A percentile compares a stretch with the other conserved stretches of the same genome.
These are phyloP conservation scores for Micrasema longulum DNA, from an alignment of 1,140 invertebrate species.

Conservation along the genomic window DNA sequence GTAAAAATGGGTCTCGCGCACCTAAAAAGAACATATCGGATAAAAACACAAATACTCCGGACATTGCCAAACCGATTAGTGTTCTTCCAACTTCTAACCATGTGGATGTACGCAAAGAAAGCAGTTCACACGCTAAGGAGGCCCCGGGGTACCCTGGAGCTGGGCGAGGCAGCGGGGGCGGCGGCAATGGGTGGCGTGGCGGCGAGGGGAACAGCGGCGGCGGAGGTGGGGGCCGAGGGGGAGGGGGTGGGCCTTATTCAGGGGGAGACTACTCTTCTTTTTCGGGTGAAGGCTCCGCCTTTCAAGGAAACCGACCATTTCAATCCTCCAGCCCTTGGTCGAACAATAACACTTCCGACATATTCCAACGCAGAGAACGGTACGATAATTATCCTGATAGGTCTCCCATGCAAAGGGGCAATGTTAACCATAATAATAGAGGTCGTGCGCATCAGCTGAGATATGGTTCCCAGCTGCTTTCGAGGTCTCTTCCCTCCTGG, in stretches of 20 bases:
- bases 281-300: conserved; percentile 50
- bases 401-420: conserved; percentile 30
- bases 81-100: conserved; percentile 17
- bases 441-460: conserved; percentile 40
- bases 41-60: not conserved
- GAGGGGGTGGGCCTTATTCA: conserved; percentile 51
- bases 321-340: conserved; percentile 61
- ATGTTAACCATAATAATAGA: conserved; percentile 17
- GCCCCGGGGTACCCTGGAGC: conserved; percentile 73
- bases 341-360: conserved; percentile 34
- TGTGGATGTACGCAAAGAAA: conserved; percentile 59
- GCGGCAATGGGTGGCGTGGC: conserved; percentile 63
- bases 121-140: conserved; percentile 61
- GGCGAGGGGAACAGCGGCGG: conserved; percentile 64
- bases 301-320: conserved; percentile 59
- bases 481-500: conserved; percentile 31
- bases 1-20: conserved; percentile 71
- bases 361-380: conserved; percentile 40
- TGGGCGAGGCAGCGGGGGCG: conserved; percentile 61
- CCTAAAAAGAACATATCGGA: not conserved
- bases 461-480: conserved; percentile 30
- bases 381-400: conserved; percentile 47
- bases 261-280: conserved; percentile 59
- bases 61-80: conserved; percentile 6
- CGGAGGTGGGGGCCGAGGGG: conserved; percentile 57